Conservation (phyloP, 2,888 invertebrate species). For the Pseudoips prasinana region DNA sequence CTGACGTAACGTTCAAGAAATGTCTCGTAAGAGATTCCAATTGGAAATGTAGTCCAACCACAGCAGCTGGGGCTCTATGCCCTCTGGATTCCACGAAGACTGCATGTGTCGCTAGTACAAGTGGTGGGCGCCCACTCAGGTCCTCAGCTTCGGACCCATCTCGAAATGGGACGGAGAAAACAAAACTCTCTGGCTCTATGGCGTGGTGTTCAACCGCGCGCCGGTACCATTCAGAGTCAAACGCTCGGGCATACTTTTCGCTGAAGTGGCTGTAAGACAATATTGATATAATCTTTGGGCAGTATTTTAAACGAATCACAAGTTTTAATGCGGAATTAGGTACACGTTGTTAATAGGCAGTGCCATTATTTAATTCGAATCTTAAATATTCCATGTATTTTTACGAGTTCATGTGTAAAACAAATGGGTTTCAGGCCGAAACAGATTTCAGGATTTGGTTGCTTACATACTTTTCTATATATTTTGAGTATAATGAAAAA, state of each 20-base stretch:
- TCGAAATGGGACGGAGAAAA: conserved; percentile 93
- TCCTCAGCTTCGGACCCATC: conserved; percentile 82
- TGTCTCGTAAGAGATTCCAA: conserved; percentile 91
- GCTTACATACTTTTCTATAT: too few species aligned
- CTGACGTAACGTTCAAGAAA: conserved; percentile 94
- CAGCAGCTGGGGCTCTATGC: conserved; percentile 93
- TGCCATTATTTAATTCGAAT: too few species aligned
- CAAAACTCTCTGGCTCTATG: conserved; percentile 94
- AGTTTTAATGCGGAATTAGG: too few species aligned
- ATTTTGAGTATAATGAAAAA: conserved; percentile 26
- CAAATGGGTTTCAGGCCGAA: too few species aligned
- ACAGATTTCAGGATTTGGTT: too few species aligned
- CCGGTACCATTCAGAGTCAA: conserved; percentile 95
- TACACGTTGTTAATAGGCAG: too few species aligned
- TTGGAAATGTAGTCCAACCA: conserved; percentile 95
- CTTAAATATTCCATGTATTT: too few species aligned
- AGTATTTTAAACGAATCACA: too few species aligned
- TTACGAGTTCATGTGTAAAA: too few species aligned
- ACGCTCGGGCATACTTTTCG: conserved; percentile 89
- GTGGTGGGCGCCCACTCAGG: conserved; percentile 77
- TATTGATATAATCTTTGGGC: too few species aligned
- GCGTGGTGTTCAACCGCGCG: conserved; percentile 94
- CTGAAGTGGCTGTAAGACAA: conserved; percentile 89
- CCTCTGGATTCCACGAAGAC: conserved; percentile 92
- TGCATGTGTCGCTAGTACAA: conserved; percentile 95